Percentiles rank a stretch among this genome's conserved stretches.
These are phyloP conservation scores for Zapornia atra DNA, from an alignment of 2,113 vertebrate species.

Conservation along the genomic window DNA sequence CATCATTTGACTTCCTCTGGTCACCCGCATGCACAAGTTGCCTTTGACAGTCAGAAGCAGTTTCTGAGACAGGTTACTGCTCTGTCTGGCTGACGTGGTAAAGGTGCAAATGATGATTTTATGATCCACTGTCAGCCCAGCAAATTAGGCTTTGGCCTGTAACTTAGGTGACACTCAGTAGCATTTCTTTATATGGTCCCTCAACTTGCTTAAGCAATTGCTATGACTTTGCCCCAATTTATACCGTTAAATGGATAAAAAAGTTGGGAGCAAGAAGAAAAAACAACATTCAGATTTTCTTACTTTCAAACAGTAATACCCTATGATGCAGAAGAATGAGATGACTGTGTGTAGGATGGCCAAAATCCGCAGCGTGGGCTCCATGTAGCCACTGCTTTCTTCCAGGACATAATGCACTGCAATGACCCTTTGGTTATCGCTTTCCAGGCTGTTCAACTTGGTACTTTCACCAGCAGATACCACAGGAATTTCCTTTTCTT, in stretches of 20 bases:
- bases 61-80: neutral
- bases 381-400: slow-evolving; percentile 98
- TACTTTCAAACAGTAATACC: slow-evolving; percentile 96
- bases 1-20: neutral
- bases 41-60: neutral
- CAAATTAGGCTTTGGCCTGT: neutral
- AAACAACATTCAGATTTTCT: neutral
- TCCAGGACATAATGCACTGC: slow-evolving; percentile 92
- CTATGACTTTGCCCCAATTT: neutral
- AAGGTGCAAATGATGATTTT: neutral
- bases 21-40: fast-evolving
- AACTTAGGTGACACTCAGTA: neutral
- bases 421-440: slow-evolving; percentile 51
- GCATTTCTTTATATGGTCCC: neutral
- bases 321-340: slow-evolving; percentile 98
- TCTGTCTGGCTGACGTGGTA: neutral
- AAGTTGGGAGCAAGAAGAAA: neutral
- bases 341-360: slow-evolving; percentile 94
- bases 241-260: neutral
- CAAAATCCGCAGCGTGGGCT: slow-evolving; percentile 90
- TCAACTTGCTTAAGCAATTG: neutral
- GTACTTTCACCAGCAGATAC: slow-evolving; percentile 54
- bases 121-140: neutral
- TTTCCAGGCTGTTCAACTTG: slow-evolving; percentile 60
- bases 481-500: slow-evolving; percentile 82